These are phyloP conservation scores for Pediacus dermestoides DNA, from an alignment of 2,888 invertebrate species.

Conservation along the genomic window DNA sequence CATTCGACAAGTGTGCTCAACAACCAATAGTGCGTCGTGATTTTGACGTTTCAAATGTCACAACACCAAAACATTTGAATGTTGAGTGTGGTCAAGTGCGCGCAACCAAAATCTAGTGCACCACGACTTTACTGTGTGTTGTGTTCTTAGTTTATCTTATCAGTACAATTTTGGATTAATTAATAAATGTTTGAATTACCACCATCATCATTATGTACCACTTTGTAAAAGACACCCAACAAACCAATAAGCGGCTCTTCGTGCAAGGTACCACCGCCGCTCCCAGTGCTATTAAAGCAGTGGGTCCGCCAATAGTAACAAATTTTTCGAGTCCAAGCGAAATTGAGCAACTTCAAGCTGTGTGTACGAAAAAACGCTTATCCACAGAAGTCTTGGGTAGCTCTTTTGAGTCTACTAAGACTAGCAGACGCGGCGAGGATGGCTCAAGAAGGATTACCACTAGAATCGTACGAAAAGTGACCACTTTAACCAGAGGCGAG, in stretches of 20 bases:
- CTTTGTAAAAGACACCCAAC: conserved; percentile 73
- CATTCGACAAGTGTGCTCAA: no score
- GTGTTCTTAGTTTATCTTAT: no score
- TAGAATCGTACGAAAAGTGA: conserved; percentile 82
- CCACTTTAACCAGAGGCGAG: conserved; percentile 82
- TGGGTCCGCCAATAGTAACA: conserved; percentile 46
- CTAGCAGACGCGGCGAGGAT: conserved; percentile 73
- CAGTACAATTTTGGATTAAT: conserved; percentile 11
- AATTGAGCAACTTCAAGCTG: conserved; percentile 65
- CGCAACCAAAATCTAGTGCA: no score
- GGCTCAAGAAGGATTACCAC: conserved; percentile 82
- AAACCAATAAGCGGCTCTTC: conserved; percentile 70
- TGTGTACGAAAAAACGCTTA: conserved; percentile 76
- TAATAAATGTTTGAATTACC: conserved; percentile 10
- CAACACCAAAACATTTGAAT: no score
- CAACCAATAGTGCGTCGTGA: no score
- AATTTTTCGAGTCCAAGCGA: conserved; percentile 35
- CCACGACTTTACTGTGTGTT: no score
- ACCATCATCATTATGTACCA: conserved; percentile 61
- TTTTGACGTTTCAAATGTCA: no score
- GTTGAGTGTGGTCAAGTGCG: no score
- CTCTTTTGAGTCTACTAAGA: conserved; percentile 79
- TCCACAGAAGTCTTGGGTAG: conserved; percentile 83
- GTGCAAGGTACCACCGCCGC: conserved; percentile 63
- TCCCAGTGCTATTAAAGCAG: conserved; percentile 16